Conservation (phyloP, 2,113 vertebrate genomes). For the Sciurus niger region DNA sequence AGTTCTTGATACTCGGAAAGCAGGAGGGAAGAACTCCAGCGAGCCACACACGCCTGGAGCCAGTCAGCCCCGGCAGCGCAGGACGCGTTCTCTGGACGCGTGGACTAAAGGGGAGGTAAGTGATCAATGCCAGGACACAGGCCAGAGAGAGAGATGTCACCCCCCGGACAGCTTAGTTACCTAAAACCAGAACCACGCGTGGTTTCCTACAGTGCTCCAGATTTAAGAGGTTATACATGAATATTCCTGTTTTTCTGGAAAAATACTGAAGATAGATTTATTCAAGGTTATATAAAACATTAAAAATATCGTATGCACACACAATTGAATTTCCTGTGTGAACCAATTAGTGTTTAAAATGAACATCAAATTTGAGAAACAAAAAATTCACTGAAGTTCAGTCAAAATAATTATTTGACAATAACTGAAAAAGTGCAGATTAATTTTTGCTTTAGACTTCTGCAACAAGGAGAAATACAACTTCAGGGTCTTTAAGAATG, state of each 20-base stretch:
- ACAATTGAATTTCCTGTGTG: neutral
- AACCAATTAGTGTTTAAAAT: neutral
- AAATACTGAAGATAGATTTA: slow-evolving; percentile 2
- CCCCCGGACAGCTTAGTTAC: neutral
- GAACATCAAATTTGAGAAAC: neutral
- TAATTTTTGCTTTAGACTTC: slow-evolving; percentile 21
- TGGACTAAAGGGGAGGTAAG: slow-evolving; percentile 85
- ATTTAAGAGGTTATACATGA: neutral
- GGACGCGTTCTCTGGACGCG: rapidly evolving
- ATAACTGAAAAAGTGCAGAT: neutral
- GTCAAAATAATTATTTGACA: slow-evolving; percentile 34
- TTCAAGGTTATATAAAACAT: neutral
- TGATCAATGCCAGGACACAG: neutral
- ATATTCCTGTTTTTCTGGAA: neutral
- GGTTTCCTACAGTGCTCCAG: neutral
- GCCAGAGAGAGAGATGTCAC: neutral
- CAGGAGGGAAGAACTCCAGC: neutral
- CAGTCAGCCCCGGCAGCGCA: neutral
- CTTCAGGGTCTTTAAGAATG: neutral
- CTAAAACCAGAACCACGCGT: neutral
- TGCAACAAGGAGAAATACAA: neutral
- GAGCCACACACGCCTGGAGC: neutral
- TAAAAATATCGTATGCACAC: neutral
- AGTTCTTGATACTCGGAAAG: rapidly evolving
- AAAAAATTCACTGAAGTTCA: neutral